Evolutionary conservation across 1,140 invertebrate genomes (phyloP).

Genomic region (Sesamia nonagrioides): DNA sequence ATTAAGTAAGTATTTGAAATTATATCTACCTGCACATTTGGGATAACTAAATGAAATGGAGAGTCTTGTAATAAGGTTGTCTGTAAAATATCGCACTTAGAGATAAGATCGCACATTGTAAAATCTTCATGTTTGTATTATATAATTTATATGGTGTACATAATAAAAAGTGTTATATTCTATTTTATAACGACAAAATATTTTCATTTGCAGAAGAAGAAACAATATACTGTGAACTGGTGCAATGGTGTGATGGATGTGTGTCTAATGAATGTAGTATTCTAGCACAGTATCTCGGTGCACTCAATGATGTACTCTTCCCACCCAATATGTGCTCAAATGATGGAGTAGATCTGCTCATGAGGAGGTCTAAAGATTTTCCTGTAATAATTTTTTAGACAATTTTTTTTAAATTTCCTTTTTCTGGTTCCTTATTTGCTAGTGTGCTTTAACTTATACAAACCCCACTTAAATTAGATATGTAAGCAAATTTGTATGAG

Average conservation of each 20-base stretch:
- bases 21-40: neutral
- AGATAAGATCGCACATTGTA: too few relatives aligned
- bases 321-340: slow-evolving; percentile 85
- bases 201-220: slow-evolving; percentile 84
- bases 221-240: slow-evolving; percentile 89
- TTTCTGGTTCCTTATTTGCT: neutral
- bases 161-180: too few relatives aligned
- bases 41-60: too few relatives aligned
- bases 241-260: slow-evolving; percentile 88
- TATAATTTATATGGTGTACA: too few relatives aligned
- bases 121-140: too few relatives aligned
- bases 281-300: slow-evolving; percentile 89
- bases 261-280: slow-evolving; percentile 80
- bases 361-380: slow-evolving; percentile 89
- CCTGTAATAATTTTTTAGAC: slow-evolving; percentile 85
- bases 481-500: too few relatives aligned
- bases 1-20: slow-evolving; percentile 70
- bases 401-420: slow-evolving; percentile 25
- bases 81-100: too few relatives aligned
- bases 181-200: neutral
- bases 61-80: too few relatives aligned
- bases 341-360: slow-evolving; percentile 90
- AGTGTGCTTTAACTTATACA: too few relatives aligned
- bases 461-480: too few relatives aligned
- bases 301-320: slow-evolving; percentile 89